These are phyloP conservation scores for Drosophila orosa DNA, from an alignment of 1,140 invertebrate species.

Conservation along the genomic window DNA sequence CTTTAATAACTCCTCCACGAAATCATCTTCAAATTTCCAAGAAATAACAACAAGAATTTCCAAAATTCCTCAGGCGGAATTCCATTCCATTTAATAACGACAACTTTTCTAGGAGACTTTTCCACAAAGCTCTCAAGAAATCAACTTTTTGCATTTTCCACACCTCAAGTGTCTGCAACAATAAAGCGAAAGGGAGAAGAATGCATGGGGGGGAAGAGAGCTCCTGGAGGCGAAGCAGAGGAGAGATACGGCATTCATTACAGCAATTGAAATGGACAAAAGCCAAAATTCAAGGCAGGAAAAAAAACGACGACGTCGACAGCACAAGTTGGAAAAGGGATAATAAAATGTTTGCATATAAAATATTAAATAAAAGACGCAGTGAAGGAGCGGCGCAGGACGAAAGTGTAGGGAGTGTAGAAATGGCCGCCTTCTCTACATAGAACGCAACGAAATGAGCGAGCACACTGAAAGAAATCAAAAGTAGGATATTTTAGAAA, in stretches of 20 bases:
- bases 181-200: conserved; percentile 21
- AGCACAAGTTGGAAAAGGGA: conserved; percentile 48
- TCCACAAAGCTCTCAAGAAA: conserved; percentile 52
- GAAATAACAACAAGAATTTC: neutral
- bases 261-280: conserved; percentile 71
- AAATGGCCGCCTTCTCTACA: conserved; percentile 28
- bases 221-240: conserved; percentile 17
- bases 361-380: conserved; percentile 68
- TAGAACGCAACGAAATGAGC: conserved; percentile 74
- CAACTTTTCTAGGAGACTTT: conserved; percentile 37
- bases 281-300: conserved; percentile 55
- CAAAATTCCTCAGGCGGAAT: conserved; percentile 5
- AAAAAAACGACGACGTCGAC: conserved; percentile 25
- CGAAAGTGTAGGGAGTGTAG: conserved; percentile 10
- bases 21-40: neutral
- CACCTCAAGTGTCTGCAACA: conserved; percentile 64
- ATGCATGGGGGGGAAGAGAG: neutral
- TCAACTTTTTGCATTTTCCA: conserved; percentile 63
- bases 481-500: neutral
- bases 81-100: conserved; percentile 53
- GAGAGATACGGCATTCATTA: conserved; percentile 57
- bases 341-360: conserved; percentile 75
- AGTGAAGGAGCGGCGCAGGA: conserved; percentile 30
- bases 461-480: conserved; percentile 52
- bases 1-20: neutral